Percentiles rank a stretch among this genome's conserved stretches.
Evolutionary conservation across 2,888 invertebrate species (phyloP).

Genomic region (Ormyrus labotus): DNA sequence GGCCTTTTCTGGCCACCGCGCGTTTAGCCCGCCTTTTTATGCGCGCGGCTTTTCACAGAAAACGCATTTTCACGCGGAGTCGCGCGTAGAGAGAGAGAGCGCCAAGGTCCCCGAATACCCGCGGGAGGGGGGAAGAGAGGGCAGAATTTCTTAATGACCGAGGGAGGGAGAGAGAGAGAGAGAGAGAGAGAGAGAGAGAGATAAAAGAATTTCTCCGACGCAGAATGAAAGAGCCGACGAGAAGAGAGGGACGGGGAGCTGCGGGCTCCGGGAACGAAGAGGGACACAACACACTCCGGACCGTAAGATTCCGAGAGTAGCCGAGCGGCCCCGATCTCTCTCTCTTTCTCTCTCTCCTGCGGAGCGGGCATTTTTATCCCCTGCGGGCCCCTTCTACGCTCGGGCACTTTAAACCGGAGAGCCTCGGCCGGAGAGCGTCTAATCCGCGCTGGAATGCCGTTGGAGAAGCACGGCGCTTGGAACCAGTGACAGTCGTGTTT

Average conservation of each 20-base stretch:
- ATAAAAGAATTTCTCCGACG: slow-evolving; percentile 44
- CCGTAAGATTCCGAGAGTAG: slow-evolving; percentile 42
- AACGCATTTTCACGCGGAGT: slow-evolving; percentile 25
- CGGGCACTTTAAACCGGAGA: too few relatives aligned
- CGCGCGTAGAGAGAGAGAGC: too few relatives aligned
- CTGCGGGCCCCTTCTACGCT: slow-evolving; percentile 14
- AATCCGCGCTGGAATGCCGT: too few relatives aligned
- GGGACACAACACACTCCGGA: not conserved
- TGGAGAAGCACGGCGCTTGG: too few relatives aligned
- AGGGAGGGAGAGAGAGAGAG: not conserved
- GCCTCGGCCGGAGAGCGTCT: too few relatives aligned
- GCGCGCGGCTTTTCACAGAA: slow-evolving; percentile 8
- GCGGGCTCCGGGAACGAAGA: not conserved
- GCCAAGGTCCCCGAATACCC: too few relatives aligned
- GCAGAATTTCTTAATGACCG: slow-evolving; percentile 41
- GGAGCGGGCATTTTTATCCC: not conserved
- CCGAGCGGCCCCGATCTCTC: slow-evolving; percentile 41
- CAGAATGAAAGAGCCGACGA: slow-evolving; percentile 3
- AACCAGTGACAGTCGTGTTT: too few relatives aligned
- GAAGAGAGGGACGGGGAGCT: not conserved
- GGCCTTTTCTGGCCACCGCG: not conserved
- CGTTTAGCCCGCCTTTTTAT: not conserved
- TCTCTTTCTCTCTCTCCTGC: not conserved
- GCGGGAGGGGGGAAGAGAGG: not conserved
- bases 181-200: slow-evolving; percentile 8